Base-by-base conservation (phyloP, 2,113 vertebrate species). In the Myrmophylax atrothorax region DNA sequence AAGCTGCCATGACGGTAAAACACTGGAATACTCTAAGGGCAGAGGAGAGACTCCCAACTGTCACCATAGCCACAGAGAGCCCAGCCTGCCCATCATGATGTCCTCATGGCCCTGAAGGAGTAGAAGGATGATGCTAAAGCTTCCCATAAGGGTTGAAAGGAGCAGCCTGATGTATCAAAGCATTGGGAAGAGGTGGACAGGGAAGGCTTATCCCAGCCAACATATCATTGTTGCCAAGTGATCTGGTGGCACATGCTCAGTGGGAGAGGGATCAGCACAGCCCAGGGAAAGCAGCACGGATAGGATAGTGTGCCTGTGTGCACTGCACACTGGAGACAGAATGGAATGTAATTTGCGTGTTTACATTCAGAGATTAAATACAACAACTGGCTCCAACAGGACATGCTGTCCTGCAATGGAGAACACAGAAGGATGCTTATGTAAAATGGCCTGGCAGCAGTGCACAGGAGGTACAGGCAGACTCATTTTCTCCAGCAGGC, bases 371-470 rank as follows among this genome's bases (percentile, higher is more conserved):
- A 60, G 94, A 95, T 96, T 90, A 91, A 74, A 94, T 84, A 49
- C 62, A 87, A 56, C 66, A 77, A 93, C 29, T 9, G 12, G 66
- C 89, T 87, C 55, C 90, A 87, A 10, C 16, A 49, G 91, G 63
- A 85, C 2, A 0, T 13, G 47, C 63, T 87, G 77, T 29, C 55
- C 83, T 81, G 85, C 1, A 0, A 7, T 7, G 55, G 63, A 22
- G 74, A 90, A 24, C 64, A 70, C 79, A 70, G 70, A 37, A 28
- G 70, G 80, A 49, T 80, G 79, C 60, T 92, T 82, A 92, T 0
- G 3, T 96, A 89, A 95, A 94, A 70, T 3, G 44, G 78, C 72
- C 93, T 86, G 90, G 90, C 76, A 90, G 62, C 35, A 49, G 87
- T 1, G 6, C 56, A 18, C 55, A 33, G 87, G 50, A 82, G 77